phyloP scores from a whole-genome alignment of 1,140 invertebrate species.

The Drosophila repletoides region DNA sequence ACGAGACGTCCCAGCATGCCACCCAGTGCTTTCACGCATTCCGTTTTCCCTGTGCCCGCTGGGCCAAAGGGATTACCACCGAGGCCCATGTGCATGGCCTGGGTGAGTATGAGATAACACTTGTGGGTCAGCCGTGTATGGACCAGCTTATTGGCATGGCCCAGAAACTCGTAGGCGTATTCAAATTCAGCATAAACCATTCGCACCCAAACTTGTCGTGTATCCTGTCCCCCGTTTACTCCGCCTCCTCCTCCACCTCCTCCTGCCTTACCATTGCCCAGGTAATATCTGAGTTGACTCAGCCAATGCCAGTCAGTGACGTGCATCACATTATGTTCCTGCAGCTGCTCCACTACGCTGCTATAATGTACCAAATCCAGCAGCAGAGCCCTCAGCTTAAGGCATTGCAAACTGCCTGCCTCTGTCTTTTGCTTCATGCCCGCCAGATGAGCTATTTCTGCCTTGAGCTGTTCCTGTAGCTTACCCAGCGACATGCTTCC shows the following conservation, averaged over 20 bases:
- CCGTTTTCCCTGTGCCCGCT: conserved; percentile 98
- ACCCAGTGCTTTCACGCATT: conserved; percentile 97
- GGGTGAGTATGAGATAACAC: conserved; percentile 97
- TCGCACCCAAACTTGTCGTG: conserved; percentile 84
- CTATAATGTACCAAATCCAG: conserved; percentile 97
- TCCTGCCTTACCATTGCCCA: conserved; percentile 80
- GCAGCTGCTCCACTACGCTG: conserved; percentile 90
- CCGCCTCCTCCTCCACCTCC: conserved; percentile 36
- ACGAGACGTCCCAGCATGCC: conserved; percentile 95
- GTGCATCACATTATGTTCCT: conserved; percentile 86
- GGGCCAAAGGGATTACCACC: conserved; percentile 99
- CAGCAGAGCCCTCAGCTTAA: conserved; percentile 90
- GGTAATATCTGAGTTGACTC: conserved; percentile 93
- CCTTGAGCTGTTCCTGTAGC: conserved; percentile 78
- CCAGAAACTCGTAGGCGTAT: conserved; percentile 99
- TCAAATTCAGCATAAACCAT: conserved; percentile 96
- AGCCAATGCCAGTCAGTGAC: conserved; percentile 95
- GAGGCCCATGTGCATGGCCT: conserved; percentile 97
- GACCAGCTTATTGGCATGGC: conserved; percentile 94
- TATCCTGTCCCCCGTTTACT: conserved; percentile 56
- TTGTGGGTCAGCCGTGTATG: conserved; percentile 97
- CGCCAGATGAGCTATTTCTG: conserved; percentile 73
- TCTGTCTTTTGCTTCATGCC: conserved; percentile 55
- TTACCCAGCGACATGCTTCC: conserved; percentile 85
- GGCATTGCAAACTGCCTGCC: conserved; percentile 47